phyloP scores from a whole-genome alignment of 2,888 invertebrate species.

The Cataglyphis cursor region DNA sequence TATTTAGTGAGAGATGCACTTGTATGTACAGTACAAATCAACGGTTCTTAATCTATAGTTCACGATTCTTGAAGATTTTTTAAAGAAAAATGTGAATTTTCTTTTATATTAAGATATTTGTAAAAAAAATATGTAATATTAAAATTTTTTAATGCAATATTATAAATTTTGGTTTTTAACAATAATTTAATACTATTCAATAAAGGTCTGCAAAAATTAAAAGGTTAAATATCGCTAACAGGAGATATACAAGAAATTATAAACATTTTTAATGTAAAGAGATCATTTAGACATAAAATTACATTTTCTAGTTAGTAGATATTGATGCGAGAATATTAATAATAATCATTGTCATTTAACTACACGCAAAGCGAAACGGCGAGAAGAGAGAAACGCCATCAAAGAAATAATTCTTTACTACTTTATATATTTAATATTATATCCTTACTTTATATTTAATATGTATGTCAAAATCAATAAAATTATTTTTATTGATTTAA shows the following conservation, averaged over 20 bases:
- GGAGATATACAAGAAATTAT: not conserved
- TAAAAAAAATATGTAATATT: not conserved
- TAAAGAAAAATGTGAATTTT: not conserved
- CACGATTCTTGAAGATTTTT: not conserved
- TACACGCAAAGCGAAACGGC: not conserved
- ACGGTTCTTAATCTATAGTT: not conserved
- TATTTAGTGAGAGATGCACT: constrained; percentile 4
- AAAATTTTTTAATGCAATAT: not conserved
- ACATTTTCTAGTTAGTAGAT: constrained; percentile 17
- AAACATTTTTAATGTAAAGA: not conserved
- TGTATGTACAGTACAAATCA: constrained; percentile 16
- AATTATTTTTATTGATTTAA: constrained; percentile 18
- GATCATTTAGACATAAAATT: constrained; percentile 24
- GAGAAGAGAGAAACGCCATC: not conserved
- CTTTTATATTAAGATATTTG: not conserved
- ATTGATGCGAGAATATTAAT: not conserved
- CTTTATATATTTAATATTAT: not conserved
- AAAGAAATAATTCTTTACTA: constrained; percentile 13
- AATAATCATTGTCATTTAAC: not conserved
- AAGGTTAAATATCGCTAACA: not conserved
- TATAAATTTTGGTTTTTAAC: not conserved
- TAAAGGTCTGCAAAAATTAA: not conserved
- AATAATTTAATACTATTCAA: not conserved
- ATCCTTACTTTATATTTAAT: not conserved
- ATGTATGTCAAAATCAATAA: constrained; percentile 21